Evolutionary conservation across 2,888 invertebrate species (phyloP), one percentile per base, ranked within the genome.

Genomic region (Xylophagus ater): DNA sequence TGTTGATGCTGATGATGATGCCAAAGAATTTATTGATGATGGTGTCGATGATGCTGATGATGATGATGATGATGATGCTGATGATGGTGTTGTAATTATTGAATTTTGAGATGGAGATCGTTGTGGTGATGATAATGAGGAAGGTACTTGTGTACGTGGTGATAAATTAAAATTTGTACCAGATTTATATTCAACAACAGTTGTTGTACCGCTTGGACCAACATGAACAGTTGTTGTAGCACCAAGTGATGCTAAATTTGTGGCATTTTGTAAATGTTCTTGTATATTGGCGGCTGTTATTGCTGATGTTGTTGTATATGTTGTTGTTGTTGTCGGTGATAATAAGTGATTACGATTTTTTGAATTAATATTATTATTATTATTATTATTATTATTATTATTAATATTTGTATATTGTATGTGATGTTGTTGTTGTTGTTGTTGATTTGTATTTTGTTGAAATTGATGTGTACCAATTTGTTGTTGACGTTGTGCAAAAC

Each of bases 161-260:
- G 29, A 17, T 14, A 30, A 31, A 9, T 23, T 31, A n/a, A 39
- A 39, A 26, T 33, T 39, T 18, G 34, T 20, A 7, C 41, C 40
- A 31, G 57, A 51, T 44, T 65, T 63, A 43, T 63, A 63, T 51
- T 63, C 62, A 15, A 62, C 62, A 25, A 65, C 61, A 6, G 65
- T 63, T 24, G 65, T 65, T 28, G 65, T 65, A 44, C 64, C 65
- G 45, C 63, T 61, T 26, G 63, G 58, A 18, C 65, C 62, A 34
- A 63, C 59, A 49, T 62, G 63, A 26, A 62, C 59, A 20, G 64
- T 60, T 26, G 62, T 57, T 8, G 55, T 64, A 39, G 62, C 59
- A 36, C 57, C 59, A 4, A 60, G 49, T 29, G 55, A 51, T 19
- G 51, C 44, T 23, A 47, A 33, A 32, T n/a, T 45, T 19, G 38